These are phyloP conservation scores for Agraylea sexmaculata DNA, from an alignment of 1,140 invertebrate genomes.

Conservation along the genomic window DNA sequence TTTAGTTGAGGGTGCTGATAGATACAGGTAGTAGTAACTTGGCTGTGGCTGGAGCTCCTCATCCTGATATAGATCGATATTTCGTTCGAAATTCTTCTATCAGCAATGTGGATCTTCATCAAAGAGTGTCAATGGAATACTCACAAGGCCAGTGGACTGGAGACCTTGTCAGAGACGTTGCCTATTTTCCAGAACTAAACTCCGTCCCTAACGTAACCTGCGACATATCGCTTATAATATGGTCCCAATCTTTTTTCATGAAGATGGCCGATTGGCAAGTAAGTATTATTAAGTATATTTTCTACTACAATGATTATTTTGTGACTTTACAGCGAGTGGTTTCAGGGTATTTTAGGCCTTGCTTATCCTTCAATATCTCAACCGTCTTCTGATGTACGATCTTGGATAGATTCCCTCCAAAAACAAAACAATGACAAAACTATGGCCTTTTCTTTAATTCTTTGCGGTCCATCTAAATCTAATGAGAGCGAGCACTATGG, in stretches of 20 bases:
- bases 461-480: slow-evolving; percentile 14
- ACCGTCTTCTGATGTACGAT: slow-evolving; percentile 14
- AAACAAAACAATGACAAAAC: slow-evolving; percentile 19
- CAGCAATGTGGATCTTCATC: slow-evolving; percentile 8
- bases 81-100: slow-evolving; percentile 13
- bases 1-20: slow-evolving; percentile 20
- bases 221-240: slow-evolving; percentile 19
- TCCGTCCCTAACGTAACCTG: slow-evolving; percentile 17
- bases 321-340: background rate
- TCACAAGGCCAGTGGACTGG: slow-evolving; percentile 19
- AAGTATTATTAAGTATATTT: background rate
- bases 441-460: slow-evolving; percentile 20
- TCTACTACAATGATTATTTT: background rate
- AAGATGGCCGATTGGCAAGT: slow-evolving; percentile 22
- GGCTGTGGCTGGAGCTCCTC: slow-evolving; percentile 17
- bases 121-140: slow-evolving; percentile 15
- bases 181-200: slow-evolving; percentile 20
- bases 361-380: slow-evolving; percentile 19
- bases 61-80: slow-evolving; percentile 17
- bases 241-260: slow-evolving; percentile 17
- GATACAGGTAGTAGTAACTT: slow-evolving; percentile 21
- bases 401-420: slow-evolving; percentile 21
- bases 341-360: slow-evolving; percentile 20
- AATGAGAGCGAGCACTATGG: slow-evolving; percentile 16
- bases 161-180: slow-evolving; percentile 15